Evolutionary conservation across 2,888 invertebrate genomes (phyloP).

Genomic region (Eustalomyia histrio): DNA sequence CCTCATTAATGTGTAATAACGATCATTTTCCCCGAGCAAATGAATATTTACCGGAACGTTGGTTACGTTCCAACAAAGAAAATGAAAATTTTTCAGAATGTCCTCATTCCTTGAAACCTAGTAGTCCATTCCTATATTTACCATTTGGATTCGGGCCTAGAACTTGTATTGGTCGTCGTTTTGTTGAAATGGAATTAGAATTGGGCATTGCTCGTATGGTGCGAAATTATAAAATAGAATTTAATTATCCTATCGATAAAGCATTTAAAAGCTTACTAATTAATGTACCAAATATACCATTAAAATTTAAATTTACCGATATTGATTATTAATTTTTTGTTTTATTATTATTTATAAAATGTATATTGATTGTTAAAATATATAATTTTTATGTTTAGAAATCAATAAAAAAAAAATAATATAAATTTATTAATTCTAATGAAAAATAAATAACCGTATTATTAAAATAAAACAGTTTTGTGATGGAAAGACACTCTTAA

Average conservation of each 20-base stretch:
- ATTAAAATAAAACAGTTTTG: no score
- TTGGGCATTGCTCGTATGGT: slow-evolving; percentile 79
- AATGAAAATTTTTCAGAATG: slow-evolving; percentile 77
- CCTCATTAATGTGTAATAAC: slow-evolving; percentile 70
- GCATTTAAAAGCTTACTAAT: slow-evolving; percentile 73
- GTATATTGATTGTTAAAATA: no score
- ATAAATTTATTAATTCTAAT: no score
- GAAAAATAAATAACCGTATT: no score
- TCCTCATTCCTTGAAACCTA: slow-evolving; percentile 82
- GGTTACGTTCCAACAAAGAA: slow-evolving; percentile 81
- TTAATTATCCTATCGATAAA: slow-evolving; percentile 73
- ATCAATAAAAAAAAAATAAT: no score
- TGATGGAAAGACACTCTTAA: no score
- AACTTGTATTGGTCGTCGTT: slow-evolving; percentile 85
- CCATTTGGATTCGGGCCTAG: slow-evolving; percentile 87
- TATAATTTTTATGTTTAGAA: no score
- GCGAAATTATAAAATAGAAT: slow-evolving; percentile 78
- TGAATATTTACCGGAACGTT: slow-evolving; percentile 87
- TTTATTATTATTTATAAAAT: no score
- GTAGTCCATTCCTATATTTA: slow-evolving; percentile 76
- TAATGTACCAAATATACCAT: slow-evolving; percentile 76
- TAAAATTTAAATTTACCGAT: slow-evolving; percentile 77
- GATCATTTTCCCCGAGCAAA: slow-evolving; percentile 81
- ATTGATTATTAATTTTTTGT: slow-evolving; percentile 56
- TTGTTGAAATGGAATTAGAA: slow-evolving; percentile 85